phyloP scores from a whole-genome alignment of 2,888 invertebrate species.

The Ochropleura leucogaster region DNA sequence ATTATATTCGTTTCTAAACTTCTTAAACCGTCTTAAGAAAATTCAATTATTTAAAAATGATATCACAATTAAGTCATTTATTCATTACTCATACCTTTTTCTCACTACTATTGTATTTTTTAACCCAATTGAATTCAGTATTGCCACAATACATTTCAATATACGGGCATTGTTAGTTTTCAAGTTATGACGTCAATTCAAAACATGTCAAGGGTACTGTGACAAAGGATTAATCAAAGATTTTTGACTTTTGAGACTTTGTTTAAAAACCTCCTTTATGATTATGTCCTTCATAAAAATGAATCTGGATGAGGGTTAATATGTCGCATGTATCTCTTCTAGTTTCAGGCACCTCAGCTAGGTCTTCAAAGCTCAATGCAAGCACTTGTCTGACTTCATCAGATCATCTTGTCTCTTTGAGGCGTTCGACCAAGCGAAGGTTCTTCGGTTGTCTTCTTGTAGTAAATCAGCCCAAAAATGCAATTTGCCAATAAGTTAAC shows the following conservation, averaged over 20 bases:
- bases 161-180: slow-evolving; percentile 39
- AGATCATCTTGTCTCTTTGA: no score
- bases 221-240: slow-evolving; percentile 1
- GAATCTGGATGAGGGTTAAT: background rate
- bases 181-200: slow-evolving; percentile 41
- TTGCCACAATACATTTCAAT: slow-evolving; percentile 39
- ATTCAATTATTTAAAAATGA: slow-evolving; percentile 9
- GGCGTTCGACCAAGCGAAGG: no score
- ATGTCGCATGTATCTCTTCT: background rate
- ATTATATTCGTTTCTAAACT: background rate
- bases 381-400: background rate
- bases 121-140: slow-evolving; percentile 35
- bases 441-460: slow-evolving; percentile 4
- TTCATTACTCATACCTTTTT: slow-evolving; percentile 48
- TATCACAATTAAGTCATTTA: slow-evolving; percentile 43
- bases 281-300: background rate
- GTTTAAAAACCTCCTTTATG: background rate
- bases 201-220: slow-evolving; percentile 41
- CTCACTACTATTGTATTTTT: slow-evolving; percentile 48
- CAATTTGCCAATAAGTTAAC: slow-evolving; percentile 12
- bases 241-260: background rate
- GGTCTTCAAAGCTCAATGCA: background rate
- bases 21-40: background rate
- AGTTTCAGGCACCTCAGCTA: background rate
- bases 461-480: background rate